Conservation (phyloP, 2,113 vertebrate genomes). For the Xenus cinereus region DNA sequence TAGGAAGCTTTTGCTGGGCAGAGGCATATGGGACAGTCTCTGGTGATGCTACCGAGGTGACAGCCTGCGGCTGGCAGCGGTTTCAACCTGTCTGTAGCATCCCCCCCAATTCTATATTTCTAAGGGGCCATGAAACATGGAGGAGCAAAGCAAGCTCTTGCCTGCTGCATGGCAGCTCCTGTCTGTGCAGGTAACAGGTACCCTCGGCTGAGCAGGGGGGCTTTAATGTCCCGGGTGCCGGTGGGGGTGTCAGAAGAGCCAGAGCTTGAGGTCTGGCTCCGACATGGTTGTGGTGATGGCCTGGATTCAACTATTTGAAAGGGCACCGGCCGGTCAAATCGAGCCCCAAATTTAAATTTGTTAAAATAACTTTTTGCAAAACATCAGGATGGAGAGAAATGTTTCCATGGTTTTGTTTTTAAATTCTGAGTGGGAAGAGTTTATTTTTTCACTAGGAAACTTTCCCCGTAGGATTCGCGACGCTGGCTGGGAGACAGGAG, state of each 20-base stretch:
- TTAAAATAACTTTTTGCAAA: slow-evolving; percentile 65
- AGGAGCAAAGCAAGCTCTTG: not conserved
- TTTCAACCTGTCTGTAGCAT: not conserved
- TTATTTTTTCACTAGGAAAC: slow-evolving; percentile 61
- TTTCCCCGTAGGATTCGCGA: not conserved
- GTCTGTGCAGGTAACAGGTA: not conserved
- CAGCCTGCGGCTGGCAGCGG: not conserved
- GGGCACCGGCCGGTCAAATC: not conserved
- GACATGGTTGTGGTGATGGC: not conserved
- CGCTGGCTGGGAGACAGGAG: not conserved
- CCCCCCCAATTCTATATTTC: not conserved
- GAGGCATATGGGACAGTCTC: not conserved
- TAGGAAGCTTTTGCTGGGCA: not conserved
- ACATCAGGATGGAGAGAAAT: slow-evolving; percentile 30
- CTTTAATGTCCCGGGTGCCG: not conserved
- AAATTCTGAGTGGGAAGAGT: slow-evolving; percentile 52
- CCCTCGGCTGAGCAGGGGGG: not conserved
- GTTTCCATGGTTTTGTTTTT: slow-evolving; percentile 63
- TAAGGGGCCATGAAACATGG: not conserved
- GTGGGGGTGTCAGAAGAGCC: fast-evolving
- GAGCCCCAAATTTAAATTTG: slow-evolving; percentile 50
- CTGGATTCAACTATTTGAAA: slow-evolving; percentile 54
- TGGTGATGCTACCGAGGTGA: not conserved
- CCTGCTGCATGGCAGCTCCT: not conserved
- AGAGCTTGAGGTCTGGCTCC: not conserved